These are phyloP conservation scores for Mystacornis crossleyi DNA, from an alignment of 2,113 vertebrate species.

Conservation along the genomic window DNA sequence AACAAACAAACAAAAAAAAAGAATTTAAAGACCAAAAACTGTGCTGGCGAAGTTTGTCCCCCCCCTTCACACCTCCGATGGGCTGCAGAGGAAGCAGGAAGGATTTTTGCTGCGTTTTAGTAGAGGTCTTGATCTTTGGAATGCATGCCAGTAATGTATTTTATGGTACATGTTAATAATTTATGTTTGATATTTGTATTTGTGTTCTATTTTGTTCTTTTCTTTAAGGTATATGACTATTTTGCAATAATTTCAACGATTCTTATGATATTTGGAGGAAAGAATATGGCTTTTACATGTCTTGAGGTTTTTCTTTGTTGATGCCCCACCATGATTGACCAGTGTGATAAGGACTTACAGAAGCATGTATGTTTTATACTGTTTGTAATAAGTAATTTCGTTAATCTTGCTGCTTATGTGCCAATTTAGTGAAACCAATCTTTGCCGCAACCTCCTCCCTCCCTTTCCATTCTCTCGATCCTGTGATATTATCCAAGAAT, in stretches of 20 bases:
- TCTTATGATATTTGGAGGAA: constrained; percentile 74
- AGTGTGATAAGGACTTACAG: constrained; percentile 75
- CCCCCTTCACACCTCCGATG: constrained; percentile 26
- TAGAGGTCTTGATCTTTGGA: constrained; percentile 77
- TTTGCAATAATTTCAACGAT: constrained; percentile 81
- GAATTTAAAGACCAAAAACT: constrained; percentile 84
- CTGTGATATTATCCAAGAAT: constrained; percentile 88
- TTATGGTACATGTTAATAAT: constrained; percentile 78
- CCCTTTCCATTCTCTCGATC: constrained; percentile 75
- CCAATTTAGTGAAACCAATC: constrained; percentile 81
- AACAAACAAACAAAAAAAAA: constrained; percentile 51
- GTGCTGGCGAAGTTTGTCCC: constrained; percentile 72
- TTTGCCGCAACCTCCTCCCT: constrained; percentile 70
- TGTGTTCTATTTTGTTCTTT: constrained; percentile 80
- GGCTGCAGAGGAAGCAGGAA: constrained; percentile 62
- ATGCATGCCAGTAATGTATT: constrained; percentile 85
- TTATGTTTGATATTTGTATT: constrained; percentile 82
- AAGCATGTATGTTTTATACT: constrained; percentile 88
- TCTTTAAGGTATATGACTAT: constrained; percentile 76
- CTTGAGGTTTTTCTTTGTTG: constrained; percentile 79
- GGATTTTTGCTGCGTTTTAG: constrained; percentile 65
- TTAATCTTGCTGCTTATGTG: constrained; percentile 88
- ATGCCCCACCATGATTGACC: constrained; percentile 76
- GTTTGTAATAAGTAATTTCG: constrained; percentile 87
- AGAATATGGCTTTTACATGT: constrained; percentile 77